Conservation (phyloP, 2,113 vertebrate genomes). For the Eulacestoma nigropectus region DNA sequence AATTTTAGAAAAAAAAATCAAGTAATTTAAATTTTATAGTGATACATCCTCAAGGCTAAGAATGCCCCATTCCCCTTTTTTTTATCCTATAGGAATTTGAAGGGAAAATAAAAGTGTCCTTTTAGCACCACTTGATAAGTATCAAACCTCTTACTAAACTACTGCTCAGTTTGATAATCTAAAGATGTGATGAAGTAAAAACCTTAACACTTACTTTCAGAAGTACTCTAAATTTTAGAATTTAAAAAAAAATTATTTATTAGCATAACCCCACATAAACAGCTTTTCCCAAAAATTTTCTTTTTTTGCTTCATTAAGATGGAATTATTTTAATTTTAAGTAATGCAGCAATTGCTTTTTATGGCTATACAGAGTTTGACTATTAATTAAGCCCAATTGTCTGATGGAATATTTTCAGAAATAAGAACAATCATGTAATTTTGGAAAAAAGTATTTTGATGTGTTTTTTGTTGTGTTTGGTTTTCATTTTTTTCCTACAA, state of each 20-base stretch:
- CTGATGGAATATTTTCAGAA: background rate
- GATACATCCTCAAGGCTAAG: background rate
- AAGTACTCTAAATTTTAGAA: background rate
- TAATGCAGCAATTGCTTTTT: background rate
- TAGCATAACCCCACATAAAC: background rate
- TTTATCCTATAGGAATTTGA: background rate
- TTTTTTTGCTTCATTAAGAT: background rate
- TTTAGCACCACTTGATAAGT: background rate
- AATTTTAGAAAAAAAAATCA: background rate
- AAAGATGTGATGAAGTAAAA: background rate
- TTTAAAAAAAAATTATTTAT: background rate
- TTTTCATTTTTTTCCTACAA: background rate
- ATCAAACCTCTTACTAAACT: background rate
- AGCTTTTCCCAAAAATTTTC: background rate
- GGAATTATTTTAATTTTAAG: background rate
- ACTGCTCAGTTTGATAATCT: background rate
- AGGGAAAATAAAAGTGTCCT: background rate
- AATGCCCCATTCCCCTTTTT: fast-evolving
- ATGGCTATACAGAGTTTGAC: background rate
- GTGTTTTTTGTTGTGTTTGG: background rate
- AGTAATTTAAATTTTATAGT: background rate
- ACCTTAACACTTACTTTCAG: background rate
- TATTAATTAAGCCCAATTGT: background rate
- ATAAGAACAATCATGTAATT: background rate
- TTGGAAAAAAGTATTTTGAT: background rate